phyloP scores from a whole-genome alignment of 2,888 invertebrate species.

The Microplitis manilae region DNA sequence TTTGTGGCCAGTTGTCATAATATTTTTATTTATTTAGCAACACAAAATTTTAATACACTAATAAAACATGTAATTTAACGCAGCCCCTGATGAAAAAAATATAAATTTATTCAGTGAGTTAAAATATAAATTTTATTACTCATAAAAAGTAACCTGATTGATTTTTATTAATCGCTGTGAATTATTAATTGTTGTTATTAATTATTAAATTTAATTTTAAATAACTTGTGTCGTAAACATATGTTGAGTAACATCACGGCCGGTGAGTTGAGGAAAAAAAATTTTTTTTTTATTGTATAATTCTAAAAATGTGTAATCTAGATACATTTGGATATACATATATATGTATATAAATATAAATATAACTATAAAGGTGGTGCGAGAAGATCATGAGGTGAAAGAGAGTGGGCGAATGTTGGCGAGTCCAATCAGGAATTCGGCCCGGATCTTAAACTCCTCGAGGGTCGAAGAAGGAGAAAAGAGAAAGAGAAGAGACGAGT shows the following conservation, averaged over 20 bases:
- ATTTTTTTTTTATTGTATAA: not conserved
- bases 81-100: not conserved
- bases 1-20: not conserved
- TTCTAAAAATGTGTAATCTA: slow-evolving; percentile 6
- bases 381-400: slow-evolving; percentile 32
- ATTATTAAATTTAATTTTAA: slow-evolving; percentile 3
- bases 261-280: not conserved
- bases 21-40: not conserved
- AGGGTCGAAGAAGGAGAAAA: slow-evolving; percentile 23
- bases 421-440: slow-evolving; percentile 40
- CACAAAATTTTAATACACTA: slow-evolving; percentile 1
- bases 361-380: not conserved
- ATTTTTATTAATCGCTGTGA: not conserved
- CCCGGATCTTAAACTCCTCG: slow-evolving; percentile 31
- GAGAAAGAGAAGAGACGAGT: slow-evolving; percentile 16
- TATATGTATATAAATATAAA: not conserved
- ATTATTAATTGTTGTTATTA: not conserved
- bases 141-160: not conserved
- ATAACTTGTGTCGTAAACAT: not conserved
- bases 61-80: not conserved
- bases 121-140: not conserved
- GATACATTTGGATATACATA: not conserved
- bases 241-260: not conserved
- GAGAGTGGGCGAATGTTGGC: slow-evolving; percentile 31
- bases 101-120: not conserved